Conservation (phyloP, 2,113 vertebrate genomes). For the Ginglymostoma cirratum region DNA sequence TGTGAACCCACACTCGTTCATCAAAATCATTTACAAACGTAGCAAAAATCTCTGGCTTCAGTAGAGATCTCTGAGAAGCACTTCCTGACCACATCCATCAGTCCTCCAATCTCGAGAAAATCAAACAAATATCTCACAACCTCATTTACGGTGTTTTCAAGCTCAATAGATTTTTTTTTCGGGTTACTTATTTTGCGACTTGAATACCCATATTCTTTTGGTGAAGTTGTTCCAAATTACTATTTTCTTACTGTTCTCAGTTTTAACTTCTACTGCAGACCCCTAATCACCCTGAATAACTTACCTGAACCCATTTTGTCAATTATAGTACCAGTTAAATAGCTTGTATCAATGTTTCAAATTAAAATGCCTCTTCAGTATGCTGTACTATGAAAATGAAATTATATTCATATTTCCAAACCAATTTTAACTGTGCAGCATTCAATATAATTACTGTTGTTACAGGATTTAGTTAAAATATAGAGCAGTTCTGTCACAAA, state of each 20-base stretch:
- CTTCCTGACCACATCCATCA: background rate
- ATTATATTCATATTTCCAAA: background rate
- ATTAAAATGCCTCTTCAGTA: background rate
- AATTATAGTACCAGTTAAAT: background rate
- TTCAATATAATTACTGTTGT: background rate
- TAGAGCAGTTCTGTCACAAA: background rate
- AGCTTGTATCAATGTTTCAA: background rate
- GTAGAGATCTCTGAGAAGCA: background rate
- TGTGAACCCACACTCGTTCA: background rate
- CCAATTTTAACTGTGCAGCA: background rate
- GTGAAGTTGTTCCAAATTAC: background rate
- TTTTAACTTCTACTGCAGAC: background rate
- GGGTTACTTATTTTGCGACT: background rate
- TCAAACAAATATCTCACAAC: background rate
- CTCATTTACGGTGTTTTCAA: background rate
- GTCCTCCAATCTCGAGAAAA: background rate
- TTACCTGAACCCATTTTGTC: background rate
- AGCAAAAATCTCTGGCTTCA: background rate
- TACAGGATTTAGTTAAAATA: conserved; percentile 3
- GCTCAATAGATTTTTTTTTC: background rate
- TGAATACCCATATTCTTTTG: background rate
- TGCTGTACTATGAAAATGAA: background rate
- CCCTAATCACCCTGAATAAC: background rate
- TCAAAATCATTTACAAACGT: background rate
- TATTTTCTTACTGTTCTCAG: background rate